Base-by-base conservation (phyloP, 1,140 invertebrate species). In the Drosophila ficusphila region DNA sequence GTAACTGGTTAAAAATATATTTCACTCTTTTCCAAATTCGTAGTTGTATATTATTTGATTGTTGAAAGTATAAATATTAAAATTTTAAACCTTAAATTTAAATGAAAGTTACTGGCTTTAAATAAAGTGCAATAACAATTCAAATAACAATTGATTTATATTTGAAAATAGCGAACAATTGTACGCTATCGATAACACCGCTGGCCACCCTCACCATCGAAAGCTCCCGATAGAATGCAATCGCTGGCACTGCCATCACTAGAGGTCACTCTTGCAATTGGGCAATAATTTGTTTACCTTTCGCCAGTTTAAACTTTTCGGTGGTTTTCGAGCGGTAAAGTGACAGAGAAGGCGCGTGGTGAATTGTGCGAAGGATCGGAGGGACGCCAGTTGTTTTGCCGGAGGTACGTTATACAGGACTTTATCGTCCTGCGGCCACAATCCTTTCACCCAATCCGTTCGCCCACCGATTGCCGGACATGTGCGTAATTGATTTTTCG, bases 271-370 rank as follows among this genome's bases (percentile, higher is more conserved):
- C 41, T 44, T 44, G 41, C 16, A 74, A 71, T 71, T 62, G 58
- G 51, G 46, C 44, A 74, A 74, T 67, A 54, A 56, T 61, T 74
- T 74, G 67, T 74, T 74, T 74, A 74, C 71, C 42, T 56, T 74
- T 74, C 46, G 68, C 33, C 44, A 27, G 48, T 52, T 42, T 25
- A 42, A 61, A 31, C 42, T 23, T 58, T 58, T 36, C 54, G 21
- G 42, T 58, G 29, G 33, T 41, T 53, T 39, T 39, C 16, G 51
- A 47, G 54, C 27, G 54, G 29, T 58, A 7, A 58, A 27, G 31
- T 36, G 44, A 16, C 27, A 31, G 27, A 16, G 16, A 9, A 44
- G 44, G 12, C 21, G 18, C 41, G 9, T 27, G 27, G 41, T 56
- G 53, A 56, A 23, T 58, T 48, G 54, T 48, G 31, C 19, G 19